Evolutionary conservation across 2,888 invertebrate species (phyloP), one percentile per base, ranked within the genome.

Genomic region (Ophonus ardosiacus): DNA sequence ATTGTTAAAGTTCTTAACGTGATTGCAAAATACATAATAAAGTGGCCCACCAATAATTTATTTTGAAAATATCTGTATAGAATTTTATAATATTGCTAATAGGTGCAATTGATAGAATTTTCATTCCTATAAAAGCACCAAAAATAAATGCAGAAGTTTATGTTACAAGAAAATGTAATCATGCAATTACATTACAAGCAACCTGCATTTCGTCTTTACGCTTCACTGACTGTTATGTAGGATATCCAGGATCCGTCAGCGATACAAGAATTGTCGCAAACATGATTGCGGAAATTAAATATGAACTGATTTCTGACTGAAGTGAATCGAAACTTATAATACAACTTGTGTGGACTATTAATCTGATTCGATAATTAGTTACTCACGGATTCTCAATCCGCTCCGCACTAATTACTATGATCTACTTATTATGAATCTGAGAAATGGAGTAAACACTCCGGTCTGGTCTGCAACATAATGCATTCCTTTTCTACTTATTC

Each of bases 11-110:
- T 68, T 68, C 57, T 87, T 3, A 84, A 85, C 74, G 21, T 43
- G 1, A 84, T 87, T 10, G 83, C 86, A 13, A 81, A 81, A 10
- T n/a, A 31, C 1, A 59, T 86, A 13, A 86, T 87, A n/a, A 85
- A 79, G 40, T 87, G 86, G 86, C 86, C 86, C 7, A 71, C 80
- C 4, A 10, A 61, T 18, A 10, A 18, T 17, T 6, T 3, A 7
- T 17, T 17, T 15, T 61, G 6, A 5, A 7, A 15, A 15, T 7
- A n/a, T n/a, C n/a, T n/a, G n/a, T n/a, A n/a, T n/a, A n/a, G 4
- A 61, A 17, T 18, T 18, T 18, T 61, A 15, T 3, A 61, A 61
- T 7, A 17, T 56, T 61, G 17, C 59, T 81, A 13, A 38, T 81
- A 61, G 81, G 63, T 17, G 61, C 63, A 10, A 81, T 63, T 8